phyloP scores from a whole-genome alignment of 2,797 vertebrate species.

The Xyrichtys novacula region DNA sequence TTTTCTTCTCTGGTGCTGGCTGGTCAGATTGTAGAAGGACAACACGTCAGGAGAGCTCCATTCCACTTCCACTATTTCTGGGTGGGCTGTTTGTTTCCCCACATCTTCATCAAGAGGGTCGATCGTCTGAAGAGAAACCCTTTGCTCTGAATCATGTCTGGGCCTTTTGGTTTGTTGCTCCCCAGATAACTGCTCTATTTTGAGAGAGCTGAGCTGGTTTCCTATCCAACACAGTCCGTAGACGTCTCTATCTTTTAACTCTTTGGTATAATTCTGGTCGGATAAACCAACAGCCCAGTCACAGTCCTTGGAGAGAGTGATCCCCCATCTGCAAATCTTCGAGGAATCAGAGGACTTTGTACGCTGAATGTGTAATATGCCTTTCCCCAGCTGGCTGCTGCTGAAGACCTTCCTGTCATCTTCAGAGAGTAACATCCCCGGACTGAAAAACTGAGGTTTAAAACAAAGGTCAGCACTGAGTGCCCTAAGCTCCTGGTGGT shows the following conservation, averaged over 20 bases:
- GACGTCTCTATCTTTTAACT: background rate
- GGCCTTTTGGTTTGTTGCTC: too few species aligned
- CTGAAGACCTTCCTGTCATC: constrained; percentile 61
- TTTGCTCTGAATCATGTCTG: too few species aligned
- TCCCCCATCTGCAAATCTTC: constrained; percentile 47
- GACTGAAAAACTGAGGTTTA: background rate
- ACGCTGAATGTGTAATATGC: background rate
- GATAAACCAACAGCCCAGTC: constrained; percentile 73
- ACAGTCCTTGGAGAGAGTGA: constrained; percentile 32
- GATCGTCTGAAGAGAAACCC: background rate
- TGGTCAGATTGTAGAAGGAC: constrained; percentile 53
- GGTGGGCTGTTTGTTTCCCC: rapidly evolving
- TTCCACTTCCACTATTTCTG: constrained; percentile 54
- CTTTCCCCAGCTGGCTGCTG: background rate
- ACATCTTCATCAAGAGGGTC: background rate
- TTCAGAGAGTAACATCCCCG: constrained; percentile 56
- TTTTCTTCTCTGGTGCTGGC: constrained; percentile 39
- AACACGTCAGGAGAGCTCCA: constrained; percentile 12
- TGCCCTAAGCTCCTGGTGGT: constrained; percentile 11
- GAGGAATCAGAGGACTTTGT: background rate
- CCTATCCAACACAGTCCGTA: constrained; percentile 49
- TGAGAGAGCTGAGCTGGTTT: constrained; percentile 40
- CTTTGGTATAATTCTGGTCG: background rate
- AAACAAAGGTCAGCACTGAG: constrained; percentile 48
- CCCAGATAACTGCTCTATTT: constrained; percentile 2